Evolutionary conservation across 1,140 invertebrate genomes (phyloP), one percentile per base, ranked within the genome.

Genomic region (Musca domestica): DNA sequence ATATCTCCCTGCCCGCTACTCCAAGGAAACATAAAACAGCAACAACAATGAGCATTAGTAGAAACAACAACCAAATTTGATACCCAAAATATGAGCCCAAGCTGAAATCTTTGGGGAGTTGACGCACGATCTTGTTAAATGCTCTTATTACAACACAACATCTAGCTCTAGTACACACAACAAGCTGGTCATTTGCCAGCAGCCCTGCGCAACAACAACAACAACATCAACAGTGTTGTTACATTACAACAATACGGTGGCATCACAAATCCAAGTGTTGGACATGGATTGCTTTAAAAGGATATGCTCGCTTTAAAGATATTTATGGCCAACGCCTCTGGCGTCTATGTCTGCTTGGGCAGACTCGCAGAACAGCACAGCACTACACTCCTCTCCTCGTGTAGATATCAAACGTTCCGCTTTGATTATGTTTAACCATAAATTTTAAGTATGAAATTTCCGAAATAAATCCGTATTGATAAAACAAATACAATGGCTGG

Each of bases 231-330:
- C 6, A 41, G 12, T 41, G 34, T 27, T 25, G 23, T 27, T 56
- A 56, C 34, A 30, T 30, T 30, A 30, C 27, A 30, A 30, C 10
- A 41, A 41, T 41, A 41, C 3, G 27, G 52, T 56, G 52, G 52
- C 23, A 56, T 14, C 22, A 22, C 3, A 22, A 56, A 25, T 22
- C 22, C 10, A 52, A 52, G 3, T 12, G 19, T 12, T 22, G 22
- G 10, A 23, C 19, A 52, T 23, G 14, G 19, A 52, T 52, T 20
- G 9, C 19, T 22, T 23, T 52, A 52, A 52, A 56, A 56, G 52
- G 52, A 56, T 56, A 52, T 56, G 52, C 22, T 56, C 25, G 52
- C 52, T 56, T 56, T 56, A n/a, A 56, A 56, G 52, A 56, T 56
- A 56, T 56, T 56, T 56, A 56, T 56, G 52, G 25, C 25, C 52